These are phyloP conservation scores for Genyomyrus donnyi DNA, from an alignment of 2,113 vertebrate species.

Conservation along the genomic window DNA sequence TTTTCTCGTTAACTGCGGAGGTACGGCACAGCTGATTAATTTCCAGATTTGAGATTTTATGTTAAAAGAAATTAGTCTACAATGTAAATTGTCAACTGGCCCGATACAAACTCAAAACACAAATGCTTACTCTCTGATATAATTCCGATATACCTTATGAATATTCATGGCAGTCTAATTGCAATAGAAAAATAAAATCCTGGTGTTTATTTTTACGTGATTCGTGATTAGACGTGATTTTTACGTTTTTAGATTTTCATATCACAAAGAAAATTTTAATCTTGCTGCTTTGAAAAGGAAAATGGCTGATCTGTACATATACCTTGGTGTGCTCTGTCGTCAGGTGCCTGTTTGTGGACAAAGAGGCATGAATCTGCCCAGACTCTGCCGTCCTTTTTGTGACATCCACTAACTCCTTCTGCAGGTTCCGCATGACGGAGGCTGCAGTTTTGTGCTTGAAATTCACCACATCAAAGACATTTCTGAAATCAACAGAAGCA, in stretches of 20 bases:
- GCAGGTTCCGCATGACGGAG: constrained; percentile 50
- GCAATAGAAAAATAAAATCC: not conserved
- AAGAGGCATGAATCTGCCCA: constrained; percentile 41
- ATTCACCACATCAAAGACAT: constrained; percentile 38
- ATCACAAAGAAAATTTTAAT: not conserved
- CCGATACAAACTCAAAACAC: not conserved
- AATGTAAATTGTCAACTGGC: not conserved
- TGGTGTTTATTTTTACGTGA: not conserved
- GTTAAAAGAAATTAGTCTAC: not conserved
- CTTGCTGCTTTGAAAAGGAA: not conserved
- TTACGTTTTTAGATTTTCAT: not conserved
- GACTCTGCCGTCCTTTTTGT: constrained; percentile 47
- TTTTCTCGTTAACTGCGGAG: not conserved
- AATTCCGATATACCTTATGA: not conserved
- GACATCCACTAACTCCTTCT: constrained; percentile 49
- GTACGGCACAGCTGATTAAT: not conserved
- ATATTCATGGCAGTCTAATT: not conserved
- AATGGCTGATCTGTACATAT: constrained; percentile 21
- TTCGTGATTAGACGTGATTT: not conserved
- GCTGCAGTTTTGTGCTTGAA: constrained; percentile 54
- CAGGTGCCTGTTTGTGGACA: constrained; percentile 43
- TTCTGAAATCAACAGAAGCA: constrained; percentile 41
- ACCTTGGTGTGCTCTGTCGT: constrained; percentile 54
- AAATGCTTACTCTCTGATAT: not conserved
- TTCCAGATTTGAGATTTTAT: not conserved